phyloP scores from a whole-genome alignment of 2,888 invertebrate genomes.

The Polydesmus complanatus region DNA sequence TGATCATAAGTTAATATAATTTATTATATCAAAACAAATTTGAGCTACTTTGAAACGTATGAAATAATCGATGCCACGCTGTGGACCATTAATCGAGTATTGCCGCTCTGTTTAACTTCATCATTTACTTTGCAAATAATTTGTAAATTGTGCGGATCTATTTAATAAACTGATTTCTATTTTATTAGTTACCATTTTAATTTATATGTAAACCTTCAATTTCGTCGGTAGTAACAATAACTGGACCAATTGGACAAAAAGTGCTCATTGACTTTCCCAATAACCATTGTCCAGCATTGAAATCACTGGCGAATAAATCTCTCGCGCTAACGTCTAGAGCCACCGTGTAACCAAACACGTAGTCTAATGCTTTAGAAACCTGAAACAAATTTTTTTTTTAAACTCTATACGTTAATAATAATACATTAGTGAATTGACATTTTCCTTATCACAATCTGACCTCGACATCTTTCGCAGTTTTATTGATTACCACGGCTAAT shows the following conservation, averaged over 20 bases:
- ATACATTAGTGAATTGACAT: neutral
- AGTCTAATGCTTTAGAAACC: slow-evolving; percentile 51
- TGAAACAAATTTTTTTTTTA: slow-evolving; percentile 23
- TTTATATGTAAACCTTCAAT: slow-evolving; percentile 23
- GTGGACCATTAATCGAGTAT: slow-evolving; percentile 64
- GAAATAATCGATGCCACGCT: slow-evolving; percentile 61
- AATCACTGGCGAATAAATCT: slow-evolving; percentile 65
- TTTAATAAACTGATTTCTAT: neutral
- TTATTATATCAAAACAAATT: neutral
- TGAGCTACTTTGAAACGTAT: slow-evolving; percentile 52
- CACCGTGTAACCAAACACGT: slow-evolving; percentile 69
- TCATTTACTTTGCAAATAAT: slow-evolving; percentile 66
- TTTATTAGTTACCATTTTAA: neutral
- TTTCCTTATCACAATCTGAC: slow-evolving; percentile 29
- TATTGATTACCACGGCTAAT: slow-evolving; percentile 67
- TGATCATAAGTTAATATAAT: neutral
- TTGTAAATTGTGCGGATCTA: slow-evolving; percentile 53
- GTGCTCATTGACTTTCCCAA: slow-evolving; percentile 67
- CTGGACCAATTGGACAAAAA: slow-evolving; percentile 77
- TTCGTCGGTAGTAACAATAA: slow-evolving; percentile 59
- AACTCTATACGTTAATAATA: neutral
- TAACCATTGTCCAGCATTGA: slow-evolving; percentile 65
- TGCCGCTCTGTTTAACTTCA: slow-evolving; percentile 58
- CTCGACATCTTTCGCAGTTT: slow-evolving; percentile 49
- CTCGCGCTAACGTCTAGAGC: slow-evolving; percentile 78